Evolutionary conservation across 2,797 vertebrate species (phyloP), one percentile per base, ranked within the genome.

Genomic region (Sus cebifrons): DNA sequence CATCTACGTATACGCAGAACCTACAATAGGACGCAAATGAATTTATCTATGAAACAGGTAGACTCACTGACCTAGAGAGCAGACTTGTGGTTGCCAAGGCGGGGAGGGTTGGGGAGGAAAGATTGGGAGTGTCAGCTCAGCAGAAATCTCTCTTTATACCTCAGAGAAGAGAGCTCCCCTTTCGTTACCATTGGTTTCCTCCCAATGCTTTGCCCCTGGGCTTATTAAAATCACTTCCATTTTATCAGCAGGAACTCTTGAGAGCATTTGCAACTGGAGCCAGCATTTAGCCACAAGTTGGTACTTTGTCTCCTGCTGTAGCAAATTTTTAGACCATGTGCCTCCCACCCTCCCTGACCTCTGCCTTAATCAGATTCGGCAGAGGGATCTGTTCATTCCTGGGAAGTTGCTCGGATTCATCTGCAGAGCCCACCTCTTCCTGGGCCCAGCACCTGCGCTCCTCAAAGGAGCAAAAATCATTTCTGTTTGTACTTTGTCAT

Each of bases 401-500:
- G 82, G 86, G 65, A 92, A 92, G 97, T 84, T 94, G 93, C 95
- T 58, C 87, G 93, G 62, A 89, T n/a, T 90, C 64, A 93, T 91
- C 71, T 78, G 44, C 75, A 96, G 67, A 71, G 1, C 77, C 77
- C 58, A 16, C 92, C 75, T 96, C 91, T 86, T 94, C 44, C 62
- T 20, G 0, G 56, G 36, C 82, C 67, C 75, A 25, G 12, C 18
- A 65, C 56, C 91, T 0, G 0, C 54, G 40, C 73, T 90, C 93
- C 92, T 67, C 71, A 68, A 36, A 67, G 77, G 62, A 97, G 62
- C 15, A 91, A 78, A 87, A 96, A 84, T 49, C 67, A 95, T 81
- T 89, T 97, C 77, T 86, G 82, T 94, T 87, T 95, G 32, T 62
- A 32, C 32, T 87, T 97, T 73, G 58, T 79, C 60, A 29, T 81